Evolutionary conservation across 2,888 invertebrate genomes (phyloP), one percentile per base, ranked within the genome.

Genomic region (Heliconius sara): DNA sequence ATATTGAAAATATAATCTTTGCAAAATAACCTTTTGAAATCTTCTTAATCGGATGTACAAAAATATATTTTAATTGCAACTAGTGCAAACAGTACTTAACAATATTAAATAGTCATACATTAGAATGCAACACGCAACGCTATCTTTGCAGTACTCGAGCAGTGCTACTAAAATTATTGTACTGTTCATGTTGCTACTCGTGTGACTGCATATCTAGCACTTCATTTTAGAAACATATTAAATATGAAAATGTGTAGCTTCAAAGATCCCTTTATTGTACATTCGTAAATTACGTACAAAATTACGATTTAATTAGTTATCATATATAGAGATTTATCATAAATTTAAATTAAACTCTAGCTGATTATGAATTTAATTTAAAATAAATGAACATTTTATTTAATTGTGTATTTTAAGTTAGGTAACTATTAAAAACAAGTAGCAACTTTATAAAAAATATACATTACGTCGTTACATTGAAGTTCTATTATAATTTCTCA

Each of bases 401-500:
- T 52, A 6, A 52, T 52, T 52, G 52, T 52, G 52, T 19, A 19
- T 52, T 52, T 52, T 19, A 19, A 52, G 52, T 52, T 52, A 5
- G 52, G 5, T 52, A 19, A 52, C 52, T 19, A 52, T 19, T 52
- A 19, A 0, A 52, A 52, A 52, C 6, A 5, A 3, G n/a, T 25
- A 13, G 10, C n/a, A 16, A 16, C 39, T 52, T 73, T 13, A 34
- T 72, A 34, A 73, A 66, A 77, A 75, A 66, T 74, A 25, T 65
- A 75, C n/a, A 78, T 63, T 72, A 71, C 63, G 74, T 78, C 34
- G 76, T 78, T 71, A 76, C 67, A 39, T 76, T 70, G 80, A 83
- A 86, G 88, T 88, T 89, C 87, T 83, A 82, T 13, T 19, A 19
- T 47, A 47, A 16, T 47, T 5, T 4, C 47, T 16, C 16, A 47